Evolutionary conservation across 2,113 vertebrate genomes (phyloP), one percentile per base, ranked within the genome.

Genomic region (Lates calcarifer): DNA sequence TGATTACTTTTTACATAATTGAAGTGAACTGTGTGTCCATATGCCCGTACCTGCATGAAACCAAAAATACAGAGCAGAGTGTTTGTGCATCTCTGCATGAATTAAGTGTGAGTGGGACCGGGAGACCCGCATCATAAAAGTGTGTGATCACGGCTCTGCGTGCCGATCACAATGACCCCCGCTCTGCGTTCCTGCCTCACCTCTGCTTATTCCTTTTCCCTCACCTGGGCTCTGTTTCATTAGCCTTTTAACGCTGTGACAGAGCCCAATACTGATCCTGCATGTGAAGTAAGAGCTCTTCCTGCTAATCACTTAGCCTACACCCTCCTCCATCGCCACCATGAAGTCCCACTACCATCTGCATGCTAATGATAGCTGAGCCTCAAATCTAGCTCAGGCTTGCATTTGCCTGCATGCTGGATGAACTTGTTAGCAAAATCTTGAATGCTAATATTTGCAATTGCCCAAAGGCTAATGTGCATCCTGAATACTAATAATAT

Each of bases 301-400:
- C 84, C 80, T 86, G 80, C 89, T 88, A 92, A 90, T 92, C 72
- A 83, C 85, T 82, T 69, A 86, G 56, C 77, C 77, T 76, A 60
- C 78, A 76, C 76, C 66, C 55, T 75, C 65, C 75, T 60, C 66
- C 64, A 76, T 79, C 56, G 58, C 61, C 51, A 82, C 55, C 66
- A 31, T 68, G 64, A 47, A 58, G 47, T 64, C 81, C 64, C 31
- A 33, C 74, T 1, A 53, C 66, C 83, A 58, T 68, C 81, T 88
- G 90, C 82, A 91, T 91, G 80, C 82, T 84, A 91, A 93, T 91
- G 51, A 68, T 82, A 89, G 80, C 83, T 85, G 77, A 82, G 66
- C 57, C 66, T 71, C 55, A 66, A 79, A 82, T 73, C 66, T 26
- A 55, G 53, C 77, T 75, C 43, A 7, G 29, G 11, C 53, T 80